phyloP scores from a whole-genome alignment of 2,888 invertebrate genomes.

The Orthosia gracilis region DNA sequence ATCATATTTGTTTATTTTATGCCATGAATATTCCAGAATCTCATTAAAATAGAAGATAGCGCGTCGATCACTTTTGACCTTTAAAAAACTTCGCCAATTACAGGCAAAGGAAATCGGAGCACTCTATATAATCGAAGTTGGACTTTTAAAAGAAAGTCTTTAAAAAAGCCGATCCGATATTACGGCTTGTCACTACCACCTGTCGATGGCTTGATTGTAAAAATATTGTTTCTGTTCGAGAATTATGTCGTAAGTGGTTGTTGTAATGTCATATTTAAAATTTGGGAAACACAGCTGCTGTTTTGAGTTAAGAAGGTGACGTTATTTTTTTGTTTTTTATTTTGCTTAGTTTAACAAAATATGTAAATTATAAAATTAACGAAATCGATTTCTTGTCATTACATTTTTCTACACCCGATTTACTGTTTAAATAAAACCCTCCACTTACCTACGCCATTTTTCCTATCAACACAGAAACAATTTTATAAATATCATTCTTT shows the following conservation, averaged over 20 bases:
- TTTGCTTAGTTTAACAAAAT: neutral
- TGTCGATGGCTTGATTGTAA: conserved; percentile 85
- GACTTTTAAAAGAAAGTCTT: conserved; percentile 77
- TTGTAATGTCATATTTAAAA: conserved; percentile 31
- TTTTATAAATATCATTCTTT: conserved; percentile 77
- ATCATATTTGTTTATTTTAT: conserved; percentile 2
- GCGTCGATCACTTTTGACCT: conserved; percentile 60
- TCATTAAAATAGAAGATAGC: conserved; percentile 61
- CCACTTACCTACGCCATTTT: conserved; percentile 47
- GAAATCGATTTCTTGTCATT: neutral
- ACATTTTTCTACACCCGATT: neutral
- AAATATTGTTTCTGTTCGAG: conserved; percentile 69
- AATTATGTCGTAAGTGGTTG: conserved; percentile 66
- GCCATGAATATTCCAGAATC: conserved; percentile 42
- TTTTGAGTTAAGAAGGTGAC: conserved; percentile 1
- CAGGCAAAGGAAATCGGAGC: conserved; percentile 68
- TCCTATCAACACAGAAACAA: neutral
- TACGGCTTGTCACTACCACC: conserved; percentile 81
- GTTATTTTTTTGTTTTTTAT: neutral
- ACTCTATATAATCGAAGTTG: conserved; percentile 75
- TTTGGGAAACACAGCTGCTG: conserved; percentile 8
- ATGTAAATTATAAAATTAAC: neutral
- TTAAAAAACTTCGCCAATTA: conserved; percentile 65
- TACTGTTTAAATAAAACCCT: too few species aligned
- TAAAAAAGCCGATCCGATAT: conserved; percentile 77